Conservation (phyloP, 2,888 invertebrate species). For the Parnassius orleans region DNA sequence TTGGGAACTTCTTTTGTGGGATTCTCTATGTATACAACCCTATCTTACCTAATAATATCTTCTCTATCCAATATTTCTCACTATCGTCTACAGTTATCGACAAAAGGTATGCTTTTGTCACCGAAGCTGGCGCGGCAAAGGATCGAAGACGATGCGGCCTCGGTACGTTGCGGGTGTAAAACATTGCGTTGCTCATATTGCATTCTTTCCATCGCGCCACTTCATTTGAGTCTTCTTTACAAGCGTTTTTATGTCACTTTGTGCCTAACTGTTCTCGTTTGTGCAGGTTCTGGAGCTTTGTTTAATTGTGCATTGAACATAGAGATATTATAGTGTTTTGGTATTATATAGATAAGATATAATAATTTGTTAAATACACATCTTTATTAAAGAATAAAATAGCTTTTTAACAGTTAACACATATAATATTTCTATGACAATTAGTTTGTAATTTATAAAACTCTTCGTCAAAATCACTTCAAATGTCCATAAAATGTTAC, state of each 20-base stretch:
- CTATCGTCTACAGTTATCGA: conserved; percentile 63
- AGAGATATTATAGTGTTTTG: conserved; percentile 14
- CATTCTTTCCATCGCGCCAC: conserved; percentile 20
- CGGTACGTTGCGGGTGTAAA: conserved; percentile 60
- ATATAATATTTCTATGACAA: conserved; percentile 21
- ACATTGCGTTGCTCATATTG: conserved; percentile 33
- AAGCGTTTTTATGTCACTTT: conserved; percentile 18
- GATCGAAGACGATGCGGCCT: conserved; percentile 48
- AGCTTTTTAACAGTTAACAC: neutral
- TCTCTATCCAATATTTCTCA: conserved; percentile 39
- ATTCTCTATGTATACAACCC: conserved; percentile 7
- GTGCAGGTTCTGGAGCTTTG: conserved; percentile 22
- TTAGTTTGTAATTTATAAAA: neutral
- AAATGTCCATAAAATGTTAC: too few species aligned
- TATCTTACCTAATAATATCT: conserved; percentile 24
- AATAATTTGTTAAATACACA: neutral
- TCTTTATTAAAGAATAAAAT: neutral
- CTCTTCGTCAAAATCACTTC: too few species aligned
- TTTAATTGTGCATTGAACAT: conserved; percentile 16
- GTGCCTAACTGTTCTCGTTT: conserved; percentile 19
- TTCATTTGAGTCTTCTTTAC: conserved; percentile 8
- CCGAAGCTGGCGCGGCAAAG: conserved; percentile 63
- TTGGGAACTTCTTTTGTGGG: conserved; percentile 7
- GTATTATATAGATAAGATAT: neutral
- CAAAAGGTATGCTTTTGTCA: conserved; percentile 68